phyloP scores from a whole-genome alignment of 1,140 invertebrate genomes.

The Drosophila subpulchrella region DNA sequence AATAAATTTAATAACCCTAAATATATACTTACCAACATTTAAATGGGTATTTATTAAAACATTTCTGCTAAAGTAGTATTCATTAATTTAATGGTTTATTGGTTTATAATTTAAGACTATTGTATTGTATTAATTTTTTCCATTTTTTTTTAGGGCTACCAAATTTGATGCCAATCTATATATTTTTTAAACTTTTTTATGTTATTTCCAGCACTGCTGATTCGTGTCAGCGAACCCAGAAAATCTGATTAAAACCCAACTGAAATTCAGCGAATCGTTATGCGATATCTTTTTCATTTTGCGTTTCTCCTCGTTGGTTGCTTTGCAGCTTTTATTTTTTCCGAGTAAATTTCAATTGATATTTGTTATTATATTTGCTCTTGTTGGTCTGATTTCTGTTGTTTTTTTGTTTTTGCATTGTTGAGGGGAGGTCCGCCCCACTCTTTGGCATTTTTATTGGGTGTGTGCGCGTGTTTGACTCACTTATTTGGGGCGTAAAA shows the following conservation, averaged over 20 bases:
- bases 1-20: no score
- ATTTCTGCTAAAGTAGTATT: no score
- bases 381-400: slow-evolving; percentile 12
- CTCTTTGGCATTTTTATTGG: slow-evolving; percentile 54
- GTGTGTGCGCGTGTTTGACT: slow-evolving; percentile 24
- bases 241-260: slow-evolving; percentile 39
- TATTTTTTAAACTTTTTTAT: slow-evolving; percentile 3
- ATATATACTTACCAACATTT: no score
- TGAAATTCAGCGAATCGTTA: slow-evolving; percentile 41
- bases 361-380: slow-evolving; percentile 25
- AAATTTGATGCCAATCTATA: slow-evolving; percentile 20
- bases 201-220: slow-evolving; percentile 10
- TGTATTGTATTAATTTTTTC: background rate
- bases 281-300: slow-evolving; percentile 34
- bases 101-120: background rate
- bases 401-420: slow-evolving; percentile 20
- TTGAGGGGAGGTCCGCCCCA: slow-evolving; percentile 3
- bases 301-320: slow-evolving; percentile 1
- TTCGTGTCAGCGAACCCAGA: slow-evolving; percentile 30
- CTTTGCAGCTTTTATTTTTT: slow-evolving; percentile 19
- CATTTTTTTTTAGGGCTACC: slow-evolving; percentile 2
- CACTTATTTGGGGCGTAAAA: slow-evolving; percentile 27
- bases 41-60: no score
- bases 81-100: background rate
- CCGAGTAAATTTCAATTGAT: slow-evolving; percentile 42